A percentile compares a stretch with the other conserved stretches of the same genome.
Conservation (phyloP, 2,888 invertebrate genomes). For the Drosophila longiperda region DNA sequence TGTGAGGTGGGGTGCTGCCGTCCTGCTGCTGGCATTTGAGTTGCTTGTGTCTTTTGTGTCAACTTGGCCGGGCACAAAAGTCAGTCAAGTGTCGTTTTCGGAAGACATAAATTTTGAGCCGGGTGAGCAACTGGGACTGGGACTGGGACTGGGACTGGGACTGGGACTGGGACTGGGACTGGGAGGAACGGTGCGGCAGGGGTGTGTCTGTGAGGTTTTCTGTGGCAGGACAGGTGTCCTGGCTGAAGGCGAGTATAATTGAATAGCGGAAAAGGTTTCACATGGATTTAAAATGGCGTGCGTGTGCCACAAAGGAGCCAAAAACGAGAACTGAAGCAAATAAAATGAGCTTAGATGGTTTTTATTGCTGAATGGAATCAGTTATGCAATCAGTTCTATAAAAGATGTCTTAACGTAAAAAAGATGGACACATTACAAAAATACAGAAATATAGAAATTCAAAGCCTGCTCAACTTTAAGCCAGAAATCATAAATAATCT, state of each 20-base stretch:
- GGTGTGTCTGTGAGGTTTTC: constrained; percentile 6
- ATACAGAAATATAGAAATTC: background rate
- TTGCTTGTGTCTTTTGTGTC: constrained; percentile 60
- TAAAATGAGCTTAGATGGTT: constrained; percentile 45
- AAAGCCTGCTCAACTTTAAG: constrained; percentile 3
- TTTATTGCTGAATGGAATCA: constrained; percentile 42
- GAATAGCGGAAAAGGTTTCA: constrained; percentile 63
- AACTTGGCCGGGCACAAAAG: constrained; percentile 63
- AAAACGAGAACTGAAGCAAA: constrained; percentile 29
- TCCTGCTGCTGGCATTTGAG: constrained; percentile 35
- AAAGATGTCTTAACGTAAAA: constrained; percentile 13
- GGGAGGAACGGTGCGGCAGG: background rate
- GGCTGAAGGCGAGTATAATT: constrained; percentile 56
- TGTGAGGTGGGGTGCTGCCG: background rate
- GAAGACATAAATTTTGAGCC: constrained; percentile 65
- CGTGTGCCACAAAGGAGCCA: constrained; percentile 12
- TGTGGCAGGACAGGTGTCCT: constrained; percentile 52
- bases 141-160: background rate
- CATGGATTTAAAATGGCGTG: constrained; percentile 55
- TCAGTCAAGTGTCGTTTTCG: constrained; percentile 68
- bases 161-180: background rate
- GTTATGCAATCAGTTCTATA: constrained; percentile 26
- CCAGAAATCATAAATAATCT: constrained; percentile 3
- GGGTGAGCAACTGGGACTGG: constrained; percentile 33
- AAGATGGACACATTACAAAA: background rate